A percentile compares a stretch with the other conserved stretches of the same genome.
Conservation (phyloP, 1,140 invertebrate species). For the Orussus abietinus region DNA sequence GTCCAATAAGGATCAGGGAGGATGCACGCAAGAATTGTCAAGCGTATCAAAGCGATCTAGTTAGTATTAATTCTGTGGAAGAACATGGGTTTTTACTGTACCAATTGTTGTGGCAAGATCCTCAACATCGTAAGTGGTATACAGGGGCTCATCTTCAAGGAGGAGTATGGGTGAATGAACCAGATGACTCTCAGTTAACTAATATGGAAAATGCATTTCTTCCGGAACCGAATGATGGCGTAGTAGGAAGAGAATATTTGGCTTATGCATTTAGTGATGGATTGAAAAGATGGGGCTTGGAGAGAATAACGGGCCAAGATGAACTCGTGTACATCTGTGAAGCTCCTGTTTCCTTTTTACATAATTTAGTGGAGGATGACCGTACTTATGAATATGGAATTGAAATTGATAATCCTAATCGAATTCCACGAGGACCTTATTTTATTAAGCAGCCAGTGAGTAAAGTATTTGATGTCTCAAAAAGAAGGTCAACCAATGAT, state of each 20-base stretch:
- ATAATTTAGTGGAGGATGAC: conserved; percentile 69
- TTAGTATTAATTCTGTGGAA: conserved; percentile 74
- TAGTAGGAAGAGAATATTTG: conserved; percentile 56
- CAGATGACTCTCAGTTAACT: conserved; percentile 69
- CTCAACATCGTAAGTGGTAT: conserved; percentile 84
- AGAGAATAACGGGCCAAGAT: conserved; percentile 73
- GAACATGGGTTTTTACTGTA: conserved; percentile 83
- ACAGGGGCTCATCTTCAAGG: conserved; percentile 68
- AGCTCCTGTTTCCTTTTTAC: conserved; percentile 64
- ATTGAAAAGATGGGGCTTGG: conserved; percentile 77
- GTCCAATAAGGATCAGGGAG: conserved; percentile 70
- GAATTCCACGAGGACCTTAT: conserved; percentile 80
- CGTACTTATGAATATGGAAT: conserved; percentile 82
- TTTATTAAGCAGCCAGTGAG: conserved; percentile 82
- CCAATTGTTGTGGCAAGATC: conserved; percentile 75
- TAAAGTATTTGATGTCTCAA: conserved; percentile 80
- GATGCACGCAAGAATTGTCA: conserved; percentile 79
- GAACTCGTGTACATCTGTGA: conserved; percentile 85
- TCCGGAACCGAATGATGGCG: conserved; percentile 55
- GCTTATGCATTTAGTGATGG: conserved; percentile 68
- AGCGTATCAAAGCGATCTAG: conserved; percentile 74
- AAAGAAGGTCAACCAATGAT: conserved; percentile 66
- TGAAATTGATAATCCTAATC: conserved; percentile 67
- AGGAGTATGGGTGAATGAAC: conserved; percentile 79
- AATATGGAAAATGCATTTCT: conserved; percentile 83